A percentile compares a stretch with the other conserved stretches of the same genome.
These are phyloP conservation scores for Agriotes lineatus DNA, from an alignment of 2,888 invertebrate genomes.

Conservation along the genomic window DNA sequence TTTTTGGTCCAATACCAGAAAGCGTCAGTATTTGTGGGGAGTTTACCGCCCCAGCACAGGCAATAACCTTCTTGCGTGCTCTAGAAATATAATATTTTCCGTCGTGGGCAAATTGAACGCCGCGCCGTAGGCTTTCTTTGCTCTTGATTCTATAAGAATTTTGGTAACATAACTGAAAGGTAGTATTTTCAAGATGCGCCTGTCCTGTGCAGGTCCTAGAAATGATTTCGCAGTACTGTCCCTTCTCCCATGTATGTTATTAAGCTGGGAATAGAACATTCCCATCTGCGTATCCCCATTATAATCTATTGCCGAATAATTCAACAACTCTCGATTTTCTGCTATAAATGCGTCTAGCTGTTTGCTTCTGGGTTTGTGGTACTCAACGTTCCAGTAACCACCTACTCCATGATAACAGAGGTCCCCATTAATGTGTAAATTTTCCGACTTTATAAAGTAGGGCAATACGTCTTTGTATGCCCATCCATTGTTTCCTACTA, in stretches of 20 bases:
- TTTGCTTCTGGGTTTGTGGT: conserved; percentile 72
- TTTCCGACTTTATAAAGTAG: conserved; percentile 59
- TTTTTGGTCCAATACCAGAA: conserved; percentile 55
- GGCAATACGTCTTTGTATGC: conserved; percentile 58
- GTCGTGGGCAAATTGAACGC: conserved; percentile 69
- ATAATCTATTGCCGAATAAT: conserved; percentile 71
- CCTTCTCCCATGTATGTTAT: conserved; percentile 71
- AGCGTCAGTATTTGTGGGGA: conserved; percentile 55
- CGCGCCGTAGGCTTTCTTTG: conserved; percentile 69
- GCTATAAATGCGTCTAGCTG: conserved; percentile 73
- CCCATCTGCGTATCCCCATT: conserved; percentile 74
- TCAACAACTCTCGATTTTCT: conserved; percentile 72
- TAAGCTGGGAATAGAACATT: conserved; percentile 74
- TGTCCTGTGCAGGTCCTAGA: conserved; percentile 67
- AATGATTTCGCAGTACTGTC: conserved; percentile 73
- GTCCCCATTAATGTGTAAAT: conserved; percentile 66
- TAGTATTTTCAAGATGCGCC: conserved; percentile 71
- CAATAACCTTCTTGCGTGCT: conserved; percentile 77
- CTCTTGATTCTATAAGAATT: conserved; percentile 70
- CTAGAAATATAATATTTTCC: conserved; percentile 65
- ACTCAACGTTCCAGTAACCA: conserved; percentile 77
- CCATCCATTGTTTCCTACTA: conserved; percentile 63
- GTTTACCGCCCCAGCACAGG: conserved; percentile 83
- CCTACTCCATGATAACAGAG: conserved; percentile 74
- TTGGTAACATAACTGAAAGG: conserved; percentile 70